Evolutionary conservation across 2,888 invertebrate genomes (phyloP).

Genomic region (Oscheius sp.): DNA sequence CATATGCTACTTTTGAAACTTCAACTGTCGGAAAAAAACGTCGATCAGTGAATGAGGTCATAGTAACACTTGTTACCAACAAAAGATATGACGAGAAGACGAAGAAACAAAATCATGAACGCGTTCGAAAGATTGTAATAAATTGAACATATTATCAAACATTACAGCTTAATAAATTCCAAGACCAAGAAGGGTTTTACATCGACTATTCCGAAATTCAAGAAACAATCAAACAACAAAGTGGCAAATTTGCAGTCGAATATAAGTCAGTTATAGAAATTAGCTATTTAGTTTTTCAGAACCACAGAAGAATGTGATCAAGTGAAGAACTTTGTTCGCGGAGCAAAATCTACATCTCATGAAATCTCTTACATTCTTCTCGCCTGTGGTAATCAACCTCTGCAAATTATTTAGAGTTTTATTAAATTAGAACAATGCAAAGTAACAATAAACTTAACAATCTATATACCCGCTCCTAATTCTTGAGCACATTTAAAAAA

Average conservation of each 20-base stretch:
- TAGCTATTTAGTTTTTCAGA: background rate
- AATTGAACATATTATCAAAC: background rate
- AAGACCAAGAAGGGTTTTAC: constrained; percentile 14
- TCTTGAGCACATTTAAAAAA: constrained; percentile 77
- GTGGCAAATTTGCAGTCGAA: constrained; percentile 14
- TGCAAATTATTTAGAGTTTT: background rate
- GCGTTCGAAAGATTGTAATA: constrained; percentile 8
- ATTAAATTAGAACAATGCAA: background rate
- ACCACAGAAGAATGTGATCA: constrained; percentile 8
- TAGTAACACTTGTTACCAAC: constrained; percentile 15
- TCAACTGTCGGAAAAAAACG: constrained; percentile 2
- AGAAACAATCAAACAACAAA: constrained; percentile 3
- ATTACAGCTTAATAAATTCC: constrained; percentile 3
- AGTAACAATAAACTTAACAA: background rate
- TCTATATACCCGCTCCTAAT: constrained; percentile 32
- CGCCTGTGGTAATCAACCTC: constrained; percentile 4
- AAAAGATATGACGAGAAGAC: constrained; percentile 13
- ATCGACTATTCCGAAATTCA: constrained; percentile 14
- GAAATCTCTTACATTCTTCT: constrained; percentile 9
- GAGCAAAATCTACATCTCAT: constrained; percentile 9
- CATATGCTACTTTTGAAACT: too few relatives aligned
- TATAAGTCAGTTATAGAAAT: background rate
- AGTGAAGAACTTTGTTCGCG: constrained; percentile 18
- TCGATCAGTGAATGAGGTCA: constrained; percentile 7
- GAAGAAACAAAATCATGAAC: background rate